Base-by-base conservation (phyloP, 2,797 vertebrate species). In the Malurus splendens region DNA sequence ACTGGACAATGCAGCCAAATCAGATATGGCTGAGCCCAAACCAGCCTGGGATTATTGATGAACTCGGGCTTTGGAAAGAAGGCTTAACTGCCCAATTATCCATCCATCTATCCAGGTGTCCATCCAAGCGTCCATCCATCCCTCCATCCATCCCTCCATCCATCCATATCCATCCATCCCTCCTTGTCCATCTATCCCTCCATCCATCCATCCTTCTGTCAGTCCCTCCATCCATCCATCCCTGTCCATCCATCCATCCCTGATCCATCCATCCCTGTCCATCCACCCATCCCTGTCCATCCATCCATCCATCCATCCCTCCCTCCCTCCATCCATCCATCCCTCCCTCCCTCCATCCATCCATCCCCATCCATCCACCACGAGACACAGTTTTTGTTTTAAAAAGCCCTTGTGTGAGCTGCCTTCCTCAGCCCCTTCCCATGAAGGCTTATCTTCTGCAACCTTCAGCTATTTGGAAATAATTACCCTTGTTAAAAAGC, bases 401-500 rank as follows among this genome's bases (percentile, higher is more conserved):
- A 79, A 92, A 60, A 2, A 51, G 20, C n/a, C 45, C 56, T 22
- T 20, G 41, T 32, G 60, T 55, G 33, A 73, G 38, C 0, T 44
- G 91, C 38, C 45, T 80, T 76, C 64, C 71, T 56, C 15, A 83
- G 70, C n/a, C 56, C 27, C 62, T 76, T 52, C 82, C 70, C 76
- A 93, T 32, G 60, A 86, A 88, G 60, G 77, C 50, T 75, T 78
- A 38, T 67, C 60, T 45, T 83, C 89, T 88, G 55, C 68, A 84
- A 42, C 11, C 2, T 24, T 59, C 70, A 81, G 56, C 66, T 73
- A 20, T 24, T 67, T 59, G 60, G 83, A 67, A 82, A 89, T 39
- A 65, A 92, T 55, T 92, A 60, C 90, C 66, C 86, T 32, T 83
- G 83, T 67, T 90, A 82, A 75, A 86, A 92, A 84, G 61, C 42